Base-by-base conservation (phyloP, 2,888 invertebrate genomes). In the Lamellibrachia columna region DNA sequence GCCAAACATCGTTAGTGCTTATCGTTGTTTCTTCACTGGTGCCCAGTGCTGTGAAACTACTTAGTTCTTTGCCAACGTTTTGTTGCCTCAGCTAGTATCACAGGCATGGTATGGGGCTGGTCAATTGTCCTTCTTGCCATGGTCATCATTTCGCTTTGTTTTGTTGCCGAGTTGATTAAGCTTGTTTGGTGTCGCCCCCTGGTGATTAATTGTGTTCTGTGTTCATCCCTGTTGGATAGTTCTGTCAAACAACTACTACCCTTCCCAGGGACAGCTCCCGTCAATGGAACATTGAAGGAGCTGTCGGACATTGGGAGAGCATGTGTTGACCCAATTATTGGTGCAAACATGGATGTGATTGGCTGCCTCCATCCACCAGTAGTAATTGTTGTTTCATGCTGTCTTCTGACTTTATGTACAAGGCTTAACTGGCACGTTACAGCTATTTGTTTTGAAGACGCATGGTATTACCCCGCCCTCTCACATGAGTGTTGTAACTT, bases 361-460 rank as follows among this genome's bases (percentile, higher is more conserved):
- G 75, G 75, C 75, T 75, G 75, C 75, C 75, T 22, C 75, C 75
- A 75, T 15, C 75, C n/a, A 75, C 75, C 75, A 75, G n/a, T 75
- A 75, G 75, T 75, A 75, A 75, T 22, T 75, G 75, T 75, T 75
- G 15, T 75, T 75, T 75, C 75, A 75, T 75, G 75, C 75, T 75
- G 75, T 75, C 75, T 75, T 75, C 75, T 75, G 75, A 75, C 15
- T 11, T 75, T 75, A 15, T 75, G 75, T n/a, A 75, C n/a, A 75
- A 40, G 40, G 40, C 22, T 75, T 75, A 22, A 75, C 75, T 75
- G 75, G 75, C n/a, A n/a, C 22, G 75, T 22, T 75, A n/a, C 22
- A 75, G n/a, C 4, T 11, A 75, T 22, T 75, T 75, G 75, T 75
- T 75, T 75, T 75, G 75, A 75, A 75, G 75, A 75, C 22, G 75